Evolutionary conservation across 2,888 invertebrate species (phyloP), one percentile per base, ranked within the genome.

Genomic region (Plebejus melissa): DNA sequence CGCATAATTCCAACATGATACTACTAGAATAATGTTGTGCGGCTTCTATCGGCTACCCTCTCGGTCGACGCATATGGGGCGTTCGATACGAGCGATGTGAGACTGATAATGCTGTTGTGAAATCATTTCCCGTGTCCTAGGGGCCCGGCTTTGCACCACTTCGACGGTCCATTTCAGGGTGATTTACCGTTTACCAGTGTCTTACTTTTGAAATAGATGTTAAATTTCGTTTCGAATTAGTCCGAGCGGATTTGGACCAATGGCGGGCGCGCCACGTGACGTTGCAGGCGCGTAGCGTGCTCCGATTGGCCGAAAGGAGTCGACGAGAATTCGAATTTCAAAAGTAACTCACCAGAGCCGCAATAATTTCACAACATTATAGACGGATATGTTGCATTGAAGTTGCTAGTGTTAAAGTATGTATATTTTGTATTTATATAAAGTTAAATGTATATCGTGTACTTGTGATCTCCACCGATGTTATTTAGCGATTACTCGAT

Each of bases 401-500:
- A 91, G 88, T 91, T 86, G 84, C 85, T 85, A 89, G 86, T 84
- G 22, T 82, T 89, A 89, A 90, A 88, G 89, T 89, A 76, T 93
- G 92, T 93, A 91, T 91, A 93, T 91, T 89, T 91, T 91, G 90
- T 93, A 92, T 93, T 93, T 93, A 93, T 92, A 89, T 89, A 81
- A 81, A 83, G 82, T 78, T 83, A 88, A 90, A 87, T 85, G 87
- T 90, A 87, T 90, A 88, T 90, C 87, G 90, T 92, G 90, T 92
- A 91, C 89, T 90, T 92, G 90, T 93, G 93, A 93, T 93, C 93
- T 93, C 93, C 93, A 93, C 93, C 93, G 93, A 93, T 90, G 90
- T 92, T 92, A 90, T 88, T 91, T 91, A 93, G 89, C 91, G 89
- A 90, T 91, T 88, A 90, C 85, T 88, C 88, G 85, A 89, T 90